Percentiles rank a stretch among this genome's conserved stretches.
phyloP scores from a whole-genome alignment of 2,888 invertebrate genomes.

The Drosophila paranaensis region DNA sequence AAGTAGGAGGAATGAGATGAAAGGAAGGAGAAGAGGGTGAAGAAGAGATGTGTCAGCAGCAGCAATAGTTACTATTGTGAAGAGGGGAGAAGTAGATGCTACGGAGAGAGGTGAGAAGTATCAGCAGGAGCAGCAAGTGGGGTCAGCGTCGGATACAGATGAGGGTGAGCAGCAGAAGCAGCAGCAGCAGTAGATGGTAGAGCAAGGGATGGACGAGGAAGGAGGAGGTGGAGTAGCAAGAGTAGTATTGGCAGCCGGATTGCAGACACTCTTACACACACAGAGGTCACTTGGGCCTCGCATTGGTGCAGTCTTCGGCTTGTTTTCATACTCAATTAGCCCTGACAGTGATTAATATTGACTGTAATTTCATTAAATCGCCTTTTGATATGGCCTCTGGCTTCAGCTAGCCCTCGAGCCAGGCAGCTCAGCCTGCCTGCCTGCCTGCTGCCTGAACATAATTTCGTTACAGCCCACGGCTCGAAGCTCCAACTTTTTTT shows the following conservation, averaged over 20 bases:
- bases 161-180: background rate
- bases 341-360: slow-evolving; percentile 79
- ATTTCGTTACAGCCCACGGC: slow-evolving; percentile 4
- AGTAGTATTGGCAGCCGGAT: background rate
- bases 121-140: background rate
- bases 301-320: slow-evolving; percentile 37
- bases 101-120: background rate
- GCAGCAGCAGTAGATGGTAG: background rate
- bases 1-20: too few relatives aligned
- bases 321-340: slow-evolving; percentile 78
- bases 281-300: background rate
- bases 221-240: background rate
- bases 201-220: too few relatives aligned
- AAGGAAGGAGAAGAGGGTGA: background rate
- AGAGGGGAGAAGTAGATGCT: background rate
- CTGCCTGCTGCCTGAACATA: background rate
- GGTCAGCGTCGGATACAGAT: background rate
- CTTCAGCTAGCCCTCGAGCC: background rate
- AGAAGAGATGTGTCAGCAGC: background rate
- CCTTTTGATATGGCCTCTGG: slow-evolving; percentile 64
- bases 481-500: slow-evolving; percentile 17
- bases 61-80: background rate
- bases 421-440: background rate
- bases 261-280: background rate
- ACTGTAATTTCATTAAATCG: slow-evolving; percentile 77